Base-by-base conservation (phyloP, 2,797 vertebrate genomes). In the Odontamblyopus rebecca region DNA sequence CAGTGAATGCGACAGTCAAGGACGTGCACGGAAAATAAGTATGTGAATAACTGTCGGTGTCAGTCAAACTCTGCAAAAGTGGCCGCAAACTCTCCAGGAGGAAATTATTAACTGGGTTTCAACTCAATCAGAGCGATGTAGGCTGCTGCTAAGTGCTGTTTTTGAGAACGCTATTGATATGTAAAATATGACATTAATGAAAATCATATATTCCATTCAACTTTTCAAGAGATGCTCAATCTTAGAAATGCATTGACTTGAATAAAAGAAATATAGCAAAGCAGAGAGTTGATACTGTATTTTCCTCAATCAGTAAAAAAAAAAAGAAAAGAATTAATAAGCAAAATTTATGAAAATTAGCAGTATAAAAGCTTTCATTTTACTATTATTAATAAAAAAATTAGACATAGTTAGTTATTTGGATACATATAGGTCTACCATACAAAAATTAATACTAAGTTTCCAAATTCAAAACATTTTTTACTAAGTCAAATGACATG, bases 1-100 rank as follows among this genome's bases (percentile, higher is more conserved):
- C 60, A 72, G 51, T 75, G 62, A 63, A 67, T 56, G 67, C 66
- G 41, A 53, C 53, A 68, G 60, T 67, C 51, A 71, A 74, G 50
- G 56, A 76, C 26, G 7, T 44, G 62, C 62, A 63, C 19, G 67
- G 60, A 69, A 64, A 29, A 48, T 30, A 64, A 67, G 32, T 11
- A 59, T 27, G 26, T 53, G 65, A 53, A 53, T 67, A 67, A 67
- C 48, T 53, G 65, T 27, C 44, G 4, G 38, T 66, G 63, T 66
- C 63, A 50, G 44, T 66, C 44, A 29, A 50, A 23, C 63, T 50
- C 26, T 3, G 41, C 41, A 48, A 66, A 65, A 67, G 50, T 67
- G 65, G 65, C 27, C 16, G 12, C 63, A 67, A 30, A 53, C 15
- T 50, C 44, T 18, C 13, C 19, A 29, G 0, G 61, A 7, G 50